Conservation (phyloP, 2,797 vertebrate species). For the Rousettus madagascariensis region DNA sequence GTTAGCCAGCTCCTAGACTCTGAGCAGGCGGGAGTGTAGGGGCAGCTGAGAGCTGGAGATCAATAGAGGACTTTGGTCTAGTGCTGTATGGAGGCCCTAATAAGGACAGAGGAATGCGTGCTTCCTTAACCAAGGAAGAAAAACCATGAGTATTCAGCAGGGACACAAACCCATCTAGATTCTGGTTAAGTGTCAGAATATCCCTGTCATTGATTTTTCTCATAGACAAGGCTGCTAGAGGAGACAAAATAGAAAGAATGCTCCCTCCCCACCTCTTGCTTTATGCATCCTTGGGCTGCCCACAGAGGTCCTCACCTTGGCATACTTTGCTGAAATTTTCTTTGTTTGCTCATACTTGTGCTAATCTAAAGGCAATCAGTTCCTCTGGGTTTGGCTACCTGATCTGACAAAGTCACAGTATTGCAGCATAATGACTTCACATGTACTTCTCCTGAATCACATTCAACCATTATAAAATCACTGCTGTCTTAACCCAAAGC, state of each 20-base stretch:
- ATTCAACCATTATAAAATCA: background rate
- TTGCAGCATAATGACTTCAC: background rate
- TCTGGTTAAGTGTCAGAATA: constrained; percentile 15
- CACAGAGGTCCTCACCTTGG: background rate
- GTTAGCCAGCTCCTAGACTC: background rate
- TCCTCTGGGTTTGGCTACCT: background rate
- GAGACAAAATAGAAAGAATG: background rate
- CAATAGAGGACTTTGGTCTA: constrained; percentile 57
- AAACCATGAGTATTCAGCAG: background rate
- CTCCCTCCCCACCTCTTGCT: background rate
- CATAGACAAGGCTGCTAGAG: background rate
- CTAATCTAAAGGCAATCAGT: background rate
- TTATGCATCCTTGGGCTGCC: background rate
- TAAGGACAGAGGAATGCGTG: constrained; percentile 41
- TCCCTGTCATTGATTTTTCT: background rate
- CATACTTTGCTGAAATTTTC: background rate
- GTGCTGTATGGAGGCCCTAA: constrained; percentile 21
- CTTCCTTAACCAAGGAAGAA: constrained; percentile 39
- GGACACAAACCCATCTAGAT: background rate
- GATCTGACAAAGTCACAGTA: background rate
- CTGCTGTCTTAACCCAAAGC: background rate
- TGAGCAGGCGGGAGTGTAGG: background rate
- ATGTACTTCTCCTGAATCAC: background rate
- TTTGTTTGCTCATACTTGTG: background rate
- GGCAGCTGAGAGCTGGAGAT: constrained; percentile 52